phyloP scores from a whole-genome alignment of 2,888 invertebrate genomes.

The Lasioglossum lativentre region DNA sequence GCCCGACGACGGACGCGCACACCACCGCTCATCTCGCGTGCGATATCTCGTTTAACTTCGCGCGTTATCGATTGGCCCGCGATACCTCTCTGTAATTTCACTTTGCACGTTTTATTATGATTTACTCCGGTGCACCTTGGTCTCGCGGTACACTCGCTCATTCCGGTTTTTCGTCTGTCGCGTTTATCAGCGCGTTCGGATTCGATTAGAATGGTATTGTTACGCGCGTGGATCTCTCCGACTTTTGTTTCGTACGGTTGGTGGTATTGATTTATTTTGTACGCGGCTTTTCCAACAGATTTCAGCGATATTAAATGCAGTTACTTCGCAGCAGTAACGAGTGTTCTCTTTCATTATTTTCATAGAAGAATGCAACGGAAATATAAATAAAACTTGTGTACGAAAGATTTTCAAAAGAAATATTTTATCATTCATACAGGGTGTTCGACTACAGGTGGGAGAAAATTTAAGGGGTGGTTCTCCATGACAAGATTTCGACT shows the following conservation, averaged over 20 bases:
- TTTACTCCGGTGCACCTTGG: slow-evolving; percentile 5
- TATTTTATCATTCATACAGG: too few species aligned
- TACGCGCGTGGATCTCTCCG: background rate
- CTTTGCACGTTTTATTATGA: slow-evolving; percentile 19
- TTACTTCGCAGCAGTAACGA: too few species aligned
- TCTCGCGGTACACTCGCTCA: background rate
- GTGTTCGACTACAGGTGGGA: too few species aligned
- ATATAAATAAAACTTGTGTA: too few species aligned
- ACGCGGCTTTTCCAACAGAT: background rate
- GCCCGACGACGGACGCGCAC: slow-evolving; percentile 35
- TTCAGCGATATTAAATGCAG: too few species aligned
- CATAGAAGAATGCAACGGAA: too few species aligned
- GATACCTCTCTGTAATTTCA: slow-evolving; percentile 23
- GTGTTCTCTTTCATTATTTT: too few species aligned
- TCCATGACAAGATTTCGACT: too few species aligned
- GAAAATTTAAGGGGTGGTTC: too few species aligned
- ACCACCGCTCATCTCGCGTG: slow-evolving; percentile 48
- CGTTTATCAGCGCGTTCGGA: background rate
- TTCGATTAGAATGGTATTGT: too few species aligned
- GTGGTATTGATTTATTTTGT: background rate
- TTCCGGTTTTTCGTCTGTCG: background rate
- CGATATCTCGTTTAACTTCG: slow-evolving; percentile 42
- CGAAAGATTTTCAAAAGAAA: too few species aligned
- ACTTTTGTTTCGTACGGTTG: background rate
- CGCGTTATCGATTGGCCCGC: slow-evolving; percentile 48